phyloP scores from a whole-genome alignment of 2,797 vertebrate species.

The Crenichthys baileyi region DNA sequence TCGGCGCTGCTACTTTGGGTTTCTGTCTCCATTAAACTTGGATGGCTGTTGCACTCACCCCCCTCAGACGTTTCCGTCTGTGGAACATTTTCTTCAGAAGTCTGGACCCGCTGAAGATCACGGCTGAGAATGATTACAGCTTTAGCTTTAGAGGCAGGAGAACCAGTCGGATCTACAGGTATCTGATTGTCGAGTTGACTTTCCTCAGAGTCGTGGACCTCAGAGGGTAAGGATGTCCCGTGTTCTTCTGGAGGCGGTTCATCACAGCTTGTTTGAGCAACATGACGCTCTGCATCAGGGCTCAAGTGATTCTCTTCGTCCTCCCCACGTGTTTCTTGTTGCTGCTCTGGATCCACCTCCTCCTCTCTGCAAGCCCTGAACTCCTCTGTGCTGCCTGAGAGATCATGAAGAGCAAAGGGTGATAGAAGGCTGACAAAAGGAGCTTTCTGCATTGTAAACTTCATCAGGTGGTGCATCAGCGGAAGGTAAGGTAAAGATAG shows the following conservation, averaged over 20 bases:
- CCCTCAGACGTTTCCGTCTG: constrained; percentile 14
- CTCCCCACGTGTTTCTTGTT: constrained; percentile 52
- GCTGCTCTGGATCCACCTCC: constrained; percentile 61
- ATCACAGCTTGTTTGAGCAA: constrained; percentile 26
- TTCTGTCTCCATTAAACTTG: constrained; percentile 27
- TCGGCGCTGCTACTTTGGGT: constrained; percentile 15
- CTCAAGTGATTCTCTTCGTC: constrained; percentile 48
- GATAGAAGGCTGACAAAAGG: constrained; percentile 51
- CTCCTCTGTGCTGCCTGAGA: constrained; percentile 78
- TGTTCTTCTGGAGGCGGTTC: constrained; percentile 34
- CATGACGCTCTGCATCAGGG: constrained; percentile 32
- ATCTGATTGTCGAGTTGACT: constrained; percentile 15
- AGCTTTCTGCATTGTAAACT: constrained; percentile 38
- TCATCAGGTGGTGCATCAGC: constrained; percentile 50
- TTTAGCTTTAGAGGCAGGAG: constrained; percentile 35
- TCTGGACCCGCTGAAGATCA: constrained; percentile 15
- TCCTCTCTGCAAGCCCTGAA: constrained; percentile 67
- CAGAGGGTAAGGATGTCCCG: background rate
- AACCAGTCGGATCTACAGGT: constrained; percentile 14
- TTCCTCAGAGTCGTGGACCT: constrained; percentile 7
- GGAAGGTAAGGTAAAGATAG: constrained; percentile 38
- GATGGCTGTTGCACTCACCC: constrained; percentile 7
- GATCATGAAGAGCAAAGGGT: constrained; percentile 80
- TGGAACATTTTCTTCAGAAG: constrained; percentile 37
- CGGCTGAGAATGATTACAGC: constrained; percentile 10